Percentiles rank a stretch among this genome's conserved stretches.
phyloP scores from a whole-genome alignment of 2,113 vertebrate genomes.

The Vombatus ursinus region DNA sequence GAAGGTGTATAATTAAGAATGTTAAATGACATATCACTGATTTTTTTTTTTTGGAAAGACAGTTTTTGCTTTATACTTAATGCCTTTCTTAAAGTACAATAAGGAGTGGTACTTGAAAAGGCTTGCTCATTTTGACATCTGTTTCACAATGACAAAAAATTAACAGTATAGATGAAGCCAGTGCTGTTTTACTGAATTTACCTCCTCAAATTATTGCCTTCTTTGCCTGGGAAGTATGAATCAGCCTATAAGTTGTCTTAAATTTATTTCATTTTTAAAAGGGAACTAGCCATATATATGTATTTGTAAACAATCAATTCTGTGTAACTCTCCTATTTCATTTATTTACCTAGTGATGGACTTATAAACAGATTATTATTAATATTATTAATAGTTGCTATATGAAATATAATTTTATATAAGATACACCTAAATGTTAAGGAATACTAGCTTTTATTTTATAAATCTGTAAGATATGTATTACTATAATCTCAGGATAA shows the following conservation, averaged over 20 bases:
- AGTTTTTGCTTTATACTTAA: constrained; percentile 66
- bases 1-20: constrained; percentile 61
- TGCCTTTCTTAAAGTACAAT: constrained; percentile 65
- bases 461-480: constrained; percentile 13
- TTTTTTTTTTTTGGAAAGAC: constrained; percentile 56
- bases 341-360: constrained; percentile 44
- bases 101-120: constrained; percentile 65
- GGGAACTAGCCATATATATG: neutral
- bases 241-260: constrained; percentile 10
- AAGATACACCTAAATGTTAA: neutral
- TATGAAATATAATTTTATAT: neutral
- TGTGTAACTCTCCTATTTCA: neutral
- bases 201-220: constrained; percentile 21
- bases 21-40: constrained; percentile 70
- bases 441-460: neutral
- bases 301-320: neutral
- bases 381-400: constrained; percentile 54
- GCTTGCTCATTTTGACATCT: constrained; percentile 62
- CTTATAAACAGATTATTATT: constrained; percentile 38
- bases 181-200: constrained; percentile 44
- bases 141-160: constrained; percentile 62
- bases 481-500: constrained; percentile 10
- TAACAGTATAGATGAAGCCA: constrained; percentile 39
- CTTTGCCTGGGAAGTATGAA: constrained; percentile 9
- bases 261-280: constrained; percentile 28